A percentile compares a stretch with the other conserved stretches of the same genome.
Conservation (phyloP, 2,888 invertebrate genomes). For the Apoda limacodes region DNA sequence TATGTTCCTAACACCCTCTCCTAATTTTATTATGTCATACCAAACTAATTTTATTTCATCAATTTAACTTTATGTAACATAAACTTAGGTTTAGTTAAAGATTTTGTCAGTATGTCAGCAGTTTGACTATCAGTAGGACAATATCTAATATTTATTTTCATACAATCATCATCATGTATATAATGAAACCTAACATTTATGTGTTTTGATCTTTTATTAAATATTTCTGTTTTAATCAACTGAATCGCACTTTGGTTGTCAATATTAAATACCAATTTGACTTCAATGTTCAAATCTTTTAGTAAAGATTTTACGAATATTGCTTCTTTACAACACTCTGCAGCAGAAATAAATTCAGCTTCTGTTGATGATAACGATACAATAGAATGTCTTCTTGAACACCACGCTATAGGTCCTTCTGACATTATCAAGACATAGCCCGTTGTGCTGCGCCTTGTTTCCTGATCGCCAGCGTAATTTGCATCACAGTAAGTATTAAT, state of each 20-base stretch:
- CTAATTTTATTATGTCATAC: too few species aligned
- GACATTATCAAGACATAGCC: conserved; percentile 20
- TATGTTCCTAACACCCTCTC: too few species aligned
- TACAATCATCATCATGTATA: not conserved
- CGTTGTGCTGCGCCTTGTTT: conserved; percentile 20
- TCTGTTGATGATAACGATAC: too few species aligned
- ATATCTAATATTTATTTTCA: not conserved
- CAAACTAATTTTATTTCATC: too few species aligned
- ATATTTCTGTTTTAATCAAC: too few species aligned
- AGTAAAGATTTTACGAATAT: too few species aligned
- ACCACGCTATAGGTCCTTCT: conserved; percentile 24
- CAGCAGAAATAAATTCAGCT: too few species aligned
- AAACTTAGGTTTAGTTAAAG: conserved; percentile 3
- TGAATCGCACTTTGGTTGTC: too few species aligned
- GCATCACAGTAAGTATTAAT: conserved; percentile 21
- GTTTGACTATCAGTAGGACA: conserved; percentile 5
- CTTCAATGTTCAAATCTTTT: too few species aligned
- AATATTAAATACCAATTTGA: too few species aligned
- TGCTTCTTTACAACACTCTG: too few species aligned
- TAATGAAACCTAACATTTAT: not conserved
- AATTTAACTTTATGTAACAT: not conserved
- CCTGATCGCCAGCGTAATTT: conserved; percentile 19
- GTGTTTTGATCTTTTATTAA: not conserved
- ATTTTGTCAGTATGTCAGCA: conserved; percentile 11
- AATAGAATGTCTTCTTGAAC: conserved; percentile 20